Base-by-base conservation (phyloP, 2,113 vertebrate species). In the Panurus biarmicus region DNA sequence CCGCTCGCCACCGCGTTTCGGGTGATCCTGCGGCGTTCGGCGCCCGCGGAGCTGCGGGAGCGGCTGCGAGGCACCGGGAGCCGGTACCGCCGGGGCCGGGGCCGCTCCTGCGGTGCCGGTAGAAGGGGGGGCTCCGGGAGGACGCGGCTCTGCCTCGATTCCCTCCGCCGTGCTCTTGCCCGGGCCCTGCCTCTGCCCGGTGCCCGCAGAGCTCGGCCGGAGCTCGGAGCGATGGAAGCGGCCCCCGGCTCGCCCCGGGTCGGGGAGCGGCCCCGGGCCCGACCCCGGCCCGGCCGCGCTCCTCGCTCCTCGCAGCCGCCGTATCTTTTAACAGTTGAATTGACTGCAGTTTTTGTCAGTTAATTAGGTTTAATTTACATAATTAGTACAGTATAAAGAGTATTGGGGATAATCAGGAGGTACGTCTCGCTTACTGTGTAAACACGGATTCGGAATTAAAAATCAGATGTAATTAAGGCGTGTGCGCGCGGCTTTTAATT, bases 331-430 rank as follows among this genome's bases (percentile, higher is more conserved):
- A 95, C 97, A 97, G 98, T 98, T 96, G 98, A 97, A 97, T 98
- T 97, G 97, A 98, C 97, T 97, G 98, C 97, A 97, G 98, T 97
- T 97, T 98, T 98, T 97, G 97, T 98, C 98, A 98, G 98, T 98
- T 98, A 98, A 98, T 98, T 98, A 98, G 98, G 97, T 98, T 98
- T 98, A 97, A 98, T 98, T 98, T 98, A 98, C 98, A 98, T 98
- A 98, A 98, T 98, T 98, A 98, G 98, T 98, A 98, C 98, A 98
- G 98, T 98, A 98, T 98, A 98, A 98, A 98, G 98, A 98, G 98
- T 98, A 98, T 97, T 98, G 98, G 98, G 98, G 98, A 98, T 98
- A 98, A 98, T 98, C 98, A 98, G 96, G 98, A 98, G 98, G 98
- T 98, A 98, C 98, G 97, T 98, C 98, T 98, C 97, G 97, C 98